Base-by-base conservation (phyloP, 92 coral and sea anemone genomes). In the Pocillopora meandrina region DNA sequence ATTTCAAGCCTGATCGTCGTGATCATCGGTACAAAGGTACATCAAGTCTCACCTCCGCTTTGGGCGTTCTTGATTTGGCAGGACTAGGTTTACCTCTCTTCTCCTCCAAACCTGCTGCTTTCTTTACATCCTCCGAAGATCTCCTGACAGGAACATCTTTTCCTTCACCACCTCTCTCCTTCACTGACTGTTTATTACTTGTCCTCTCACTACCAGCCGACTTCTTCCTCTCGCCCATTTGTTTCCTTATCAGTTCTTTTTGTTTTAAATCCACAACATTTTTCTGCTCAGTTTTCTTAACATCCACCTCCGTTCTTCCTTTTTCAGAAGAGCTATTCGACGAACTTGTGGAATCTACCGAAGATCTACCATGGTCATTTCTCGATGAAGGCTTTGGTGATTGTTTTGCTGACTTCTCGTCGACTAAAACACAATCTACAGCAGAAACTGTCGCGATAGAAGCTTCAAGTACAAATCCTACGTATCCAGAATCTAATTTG, bases 371-470 rank as follows among this genome's bases (percentile, higher is more conserved):
- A 16, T 81, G 84, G 34, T 93, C 91, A 79, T 69, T 79, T 31
- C 87, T 84, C 47, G 87, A 61, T 13, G 85, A 78, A 57, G 83
- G 81, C 35, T 71, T 80, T 36, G 87, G 72, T 3, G 89, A 57
- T 67, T 86, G 77, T 77, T 88, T 82, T 8, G 71, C 47, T 6
- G 76, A 83, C 34, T 76, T 84, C 42, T 71, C 87, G 9, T 79
- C 95, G 15, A 85, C 91, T 69, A 94, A 9, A n/a, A 94, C 82
- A 83, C 98, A 94, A 33, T 94, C 92, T 21, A 94, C 95, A 12
- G 90, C 98, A 58, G 98, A 94, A 4, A 90, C 90, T 65, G 98
- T 94, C 15, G 98, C 95, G 62, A 94, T 85, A 14, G 94, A 85
- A 19, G 90, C 83, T 81, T 90, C 91, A 16, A 93, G 83, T 67